Conservation (phyloP, 2,888 invertebrate genomes). For the Scaptomyza parva region DNA sequence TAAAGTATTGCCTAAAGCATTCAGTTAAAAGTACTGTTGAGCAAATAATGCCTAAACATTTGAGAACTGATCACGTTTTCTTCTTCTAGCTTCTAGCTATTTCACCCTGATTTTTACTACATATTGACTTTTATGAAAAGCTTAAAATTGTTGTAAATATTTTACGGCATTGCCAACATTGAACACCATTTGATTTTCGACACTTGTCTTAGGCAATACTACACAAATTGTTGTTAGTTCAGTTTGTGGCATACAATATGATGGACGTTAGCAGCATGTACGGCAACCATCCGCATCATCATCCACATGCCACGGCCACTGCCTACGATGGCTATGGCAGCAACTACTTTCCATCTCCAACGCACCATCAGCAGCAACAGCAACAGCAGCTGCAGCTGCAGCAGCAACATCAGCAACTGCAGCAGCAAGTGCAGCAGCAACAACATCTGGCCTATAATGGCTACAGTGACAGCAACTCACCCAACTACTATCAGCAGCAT, state of each 20-base stretch:
- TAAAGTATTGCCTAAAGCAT: constrained; percentile 9
- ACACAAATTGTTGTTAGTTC: constrained; percentile 33
- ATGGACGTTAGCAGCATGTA: constrained; percentile 86
- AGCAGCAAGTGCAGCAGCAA: constrained; percentile 62
- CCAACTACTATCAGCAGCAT: constrained; percentile 71
- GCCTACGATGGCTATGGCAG: constrained; percentile 81
- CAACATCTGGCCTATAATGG: constrained; percentile 74
- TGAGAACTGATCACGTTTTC: no score
- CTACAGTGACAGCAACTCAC: constrained; percentile 80
- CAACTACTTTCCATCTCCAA: constrained; percentile 74
- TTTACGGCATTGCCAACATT: constrained; percentile 10
- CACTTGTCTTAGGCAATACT: constrained; percentile 44
- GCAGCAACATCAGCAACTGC: constrained; percentile 60
- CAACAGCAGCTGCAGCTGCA: constrained; percentile 68
- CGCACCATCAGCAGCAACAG: constrained; percentile 52
- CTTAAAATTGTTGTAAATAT: background rate
- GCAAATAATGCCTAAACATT: constrained; percentile 10
- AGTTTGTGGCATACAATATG: constrained; percentile 81
- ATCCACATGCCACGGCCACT: constrained; percentile 78
- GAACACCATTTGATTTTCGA: background rate
- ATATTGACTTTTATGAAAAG: background rate
- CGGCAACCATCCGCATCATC: constrained; percentile 85
- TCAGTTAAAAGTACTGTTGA: background rate
- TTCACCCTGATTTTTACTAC: background rate
- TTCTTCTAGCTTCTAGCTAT: no score